Percentiles rank a stretch among this genome's conserved stretches.
Evolutionary conservation across 2,888 invertebrate species (phyloP).

Genomic region (Drosophila mimica): DNA sequence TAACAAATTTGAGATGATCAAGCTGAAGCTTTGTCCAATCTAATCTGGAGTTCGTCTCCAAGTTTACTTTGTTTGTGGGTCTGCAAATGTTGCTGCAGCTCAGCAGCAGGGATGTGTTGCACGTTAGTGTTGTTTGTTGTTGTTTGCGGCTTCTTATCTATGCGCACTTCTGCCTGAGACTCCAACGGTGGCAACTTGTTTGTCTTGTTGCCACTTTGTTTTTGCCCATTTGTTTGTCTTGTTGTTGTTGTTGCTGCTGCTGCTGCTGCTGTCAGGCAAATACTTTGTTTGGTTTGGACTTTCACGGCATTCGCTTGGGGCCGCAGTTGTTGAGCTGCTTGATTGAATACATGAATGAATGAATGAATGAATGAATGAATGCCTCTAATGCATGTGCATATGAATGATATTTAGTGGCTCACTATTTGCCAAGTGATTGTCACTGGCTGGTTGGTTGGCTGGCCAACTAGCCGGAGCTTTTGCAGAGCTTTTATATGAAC

Average conservation of each 20-base stretch:
- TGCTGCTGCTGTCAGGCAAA: conserved; percentile 43
- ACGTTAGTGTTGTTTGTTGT: too few relatives aligned
- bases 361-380: conserved; percentile 14
- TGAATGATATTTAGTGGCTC: conserved; percentile 31
- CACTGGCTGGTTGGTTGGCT: not conserved
- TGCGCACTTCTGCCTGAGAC: conserved; percentile 6
- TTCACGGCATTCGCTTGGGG: conserved; percentile 42
- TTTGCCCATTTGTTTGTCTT: conserved; percentile 26
- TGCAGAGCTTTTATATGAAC: conserved; percentile 14
- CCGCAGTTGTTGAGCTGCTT: conserved; percentile 21
- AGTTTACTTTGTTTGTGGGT: not conserved
- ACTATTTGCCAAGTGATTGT: conserved; percentile 22
- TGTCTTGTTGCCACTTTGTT: conserved; percentile 16
- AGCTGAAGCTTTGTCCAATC: not conserved
- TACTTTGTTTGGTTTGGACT: conserved; percentile 66
- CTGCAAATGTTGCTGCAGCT: not conserved
- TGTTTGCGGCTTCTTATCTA: too few relatives aligned
- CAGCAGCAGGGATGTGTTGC: conserved; percentile 1
- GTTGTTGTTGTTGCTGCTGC: conserved; percentile 5
- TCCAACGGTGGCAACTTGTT: conserved; percentile 25
- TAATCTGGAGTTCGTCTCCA: not conserved
- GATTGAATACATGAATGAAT: conserved; percentile 39
- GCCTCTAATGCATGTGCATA: conserved; percentile 11
- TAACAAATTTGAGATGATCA: not conserved
- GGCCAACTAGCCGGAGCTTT: conserved; percentile 11